Evolutionary conservation across 2,888 invertebrate genomes (phyloP).

Genomic region (Ypsolopha sequella): DNA sequence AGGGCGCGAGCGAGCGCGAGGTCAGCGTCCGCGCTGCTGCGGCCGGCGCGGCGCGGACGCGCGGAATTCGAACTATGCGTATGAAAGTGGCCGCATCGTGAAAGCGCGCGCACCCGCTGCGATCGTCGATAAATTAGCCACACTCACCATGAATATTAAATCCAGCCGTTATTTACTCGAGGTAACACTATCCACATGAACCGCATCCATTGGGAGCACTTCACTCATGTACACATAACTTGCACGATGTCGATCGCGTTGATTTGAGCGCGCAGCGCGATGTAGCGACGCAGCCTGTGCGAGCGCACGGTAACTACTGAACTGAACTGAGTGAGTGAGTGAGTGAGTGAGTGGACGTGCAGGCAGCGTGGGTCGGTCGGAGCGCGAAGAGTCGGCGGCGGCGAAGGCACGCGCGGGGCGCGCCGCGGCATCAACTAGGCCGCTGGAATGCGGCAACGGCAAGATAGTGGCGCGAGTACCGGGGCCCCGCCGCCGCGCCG

Average conservation of each 20-base stretch:
- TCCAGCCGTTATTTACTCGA: slow-evolving; percentile 40
- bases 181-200: slow-evolving; percentile 45
- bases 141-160: slow-evolving; percentile 64
- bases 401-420: slow-evolving; percentile 71
- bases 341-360: slow-evolving; percentile 21
- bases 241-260: slow-evolving; percentile 2
- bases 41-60: slow-evolving; percentile 57
- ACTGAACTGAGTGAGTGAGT: slow-evolving; percentile 27
- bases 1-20: slow-evolving; percentile 46
- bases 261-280: neutral
- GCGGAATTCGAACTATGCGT: slow-evolving; percentile 69
- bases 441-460: slow-evolving; percentile 58
- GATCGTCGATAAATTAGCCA: slow-evolving; percentile 25
- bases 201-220: slow-evolving; percentile 60
- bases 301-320: slow-evolving; percentile 57
- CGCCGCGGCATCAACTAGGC: slow-evolving; percentile 58
- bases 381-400: slow-evolving; percentile 77
- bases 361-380: slow-evolving; percentile 71
- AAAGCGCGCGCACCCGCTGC: slow-evolving; percentile 65
- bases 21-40: slow-evolving; percentile 60
- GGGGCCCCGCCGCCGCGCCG: slow-evolving; percentile 2
- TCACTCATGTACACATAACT: slow-evolving; percentile 29
- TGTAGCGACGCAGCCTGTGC: slow-evolving; percentile 10
- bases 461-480: slow-evolving; percentile 26
- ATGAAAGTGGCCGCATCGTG: slow-evolving; percentile 69